These are phyloP conservation scores for Formica exsecta DNA, from an alignment of 1,140 invertebrate genomes.

Conservation along the genomic window DNA sequence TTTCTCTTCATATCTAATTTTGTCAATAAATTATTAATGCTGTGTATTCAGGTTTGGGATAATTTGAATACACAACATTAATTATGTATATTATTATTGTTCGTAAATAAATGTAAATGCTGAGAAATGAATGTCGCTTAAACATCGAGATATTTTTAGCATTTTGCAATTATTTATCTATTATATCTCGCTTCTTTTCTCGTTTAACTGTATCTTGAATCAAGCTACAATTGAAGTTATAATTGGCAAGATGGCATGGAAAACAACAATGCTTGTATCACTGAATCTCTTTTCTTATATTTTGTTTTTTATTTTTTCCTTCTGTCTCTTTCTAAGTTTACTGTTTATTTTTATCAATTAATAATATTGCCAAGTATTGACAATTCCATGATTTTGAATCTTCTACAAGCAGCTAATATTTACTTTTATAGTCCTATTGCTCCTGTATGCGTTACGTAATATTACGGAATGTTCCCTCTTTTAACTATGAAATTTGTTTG, in stretches of 20 bases:
- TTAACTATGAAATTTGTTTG: conserved; percentile 6
- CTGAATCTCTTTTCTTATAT: conserved; percentile 6
- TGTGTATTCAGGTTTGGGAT: no score
- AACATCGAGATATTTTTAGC: background rate
- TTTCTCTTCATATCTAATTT: background rate
- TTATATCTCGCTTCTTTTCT: background rate
- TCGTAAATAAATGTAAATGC: background rate
- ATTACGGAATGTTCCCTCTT: conserved; percentile 4
- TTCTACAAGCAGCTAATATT: conserved; percentile 31
- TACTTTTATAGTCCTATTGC: conserved; percentile 21
- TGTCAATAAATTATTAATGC: background rate
- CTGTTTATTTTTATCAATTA: conserved; percentile 22
- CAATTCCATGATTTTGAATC: background rate
- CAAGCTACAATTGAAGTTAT: background rate
- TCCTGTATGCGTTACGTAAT: background rate
- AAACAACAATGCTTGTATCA: conserved; percentile 21
- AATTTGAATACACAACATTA: background rate
- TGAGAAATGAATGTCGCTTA: background rate
- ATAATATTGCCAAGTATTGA: conserved; percentile 32
- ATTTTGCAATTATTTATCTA: background rate
- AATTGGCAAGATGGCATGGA: conserved; percentile 18
- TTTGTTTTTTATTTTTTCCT: conserved; percentile 2
- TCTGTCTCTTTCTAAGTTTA: background rate
- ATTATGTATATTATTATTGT: background rate
- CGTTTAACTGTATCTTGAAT: conserved; percentile 15